These are phyloP conservation scores for Stomatorhinus ivindoensis DNA, from an alignment of 2,113 vertebrate genomes.

Conservation along the genomic window DNA sequence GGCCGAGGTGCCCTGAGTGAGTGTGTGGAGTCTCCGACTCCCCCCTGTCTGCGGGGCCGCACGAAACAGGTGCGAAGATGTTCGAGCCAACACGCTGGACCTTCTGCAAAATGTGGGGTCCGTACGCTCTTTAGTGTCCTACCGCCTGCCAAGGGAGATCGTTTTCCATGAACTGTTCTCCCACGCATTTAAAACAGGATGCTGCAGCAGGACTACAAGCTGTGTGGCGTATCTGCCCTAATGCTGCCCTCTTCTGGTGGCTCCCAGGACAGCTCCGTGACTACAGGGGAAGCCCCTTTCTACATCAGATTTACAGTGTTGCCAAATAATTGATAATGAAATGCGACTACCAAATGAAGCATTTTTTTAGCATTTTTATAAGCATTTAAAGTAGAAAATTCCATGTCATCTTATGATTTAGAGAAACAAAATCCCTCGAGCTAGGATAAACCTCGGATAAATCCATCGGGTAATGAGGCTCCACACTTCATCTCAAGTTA, in stretches of 20 bases:
- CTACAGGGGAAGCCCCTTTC: not conserved
- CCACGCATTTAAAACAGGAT: conserved; percentile 33
- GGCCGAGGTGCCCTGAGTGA: not conserved
- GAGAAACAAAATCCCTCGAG: not conserved
- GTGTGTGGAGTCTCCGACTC: not conserved
- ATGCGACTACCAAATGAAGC: not conserved
- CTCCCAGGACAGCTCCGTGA: not conserved
- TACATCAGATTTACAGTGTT: not conserved
- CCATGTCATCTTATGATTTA: not conserved
- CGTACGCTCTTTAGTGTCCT: conserved; percentile 36
- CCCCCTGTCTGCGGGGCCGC: not conserved
- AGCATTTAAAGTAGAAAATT: not conserved
- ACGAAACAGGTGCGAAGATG: not conserved
- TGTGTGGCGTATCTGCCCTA: not conserved
- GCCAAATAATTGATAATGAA: not conserved
- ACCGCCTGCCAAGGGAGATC: conserved; percentile 40
- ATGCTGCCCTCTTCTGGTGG: conserved; percentile 22
- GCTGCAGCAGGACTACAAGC: not conserved
- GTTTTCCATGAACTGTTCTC: conserved; percentile 47
- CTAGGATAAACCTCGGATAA: not conserved
- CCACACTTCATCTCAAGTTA: conserved; percentile 7
- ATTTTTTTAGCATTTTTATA: not conserved
- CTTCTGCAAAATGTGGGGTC: conserved; percentile 41
- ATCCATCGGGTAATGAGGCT: not conserved
- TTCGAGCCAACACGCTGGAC: conserved; percentile 26